A percentile compares a stretch with the other conserved stretches of the same genome.
These are phyloP conservation scores for Atherix ibis DNA, from an alignment of 2,888 invertebrate genomes.

Conservation along the genomic window DNA sequence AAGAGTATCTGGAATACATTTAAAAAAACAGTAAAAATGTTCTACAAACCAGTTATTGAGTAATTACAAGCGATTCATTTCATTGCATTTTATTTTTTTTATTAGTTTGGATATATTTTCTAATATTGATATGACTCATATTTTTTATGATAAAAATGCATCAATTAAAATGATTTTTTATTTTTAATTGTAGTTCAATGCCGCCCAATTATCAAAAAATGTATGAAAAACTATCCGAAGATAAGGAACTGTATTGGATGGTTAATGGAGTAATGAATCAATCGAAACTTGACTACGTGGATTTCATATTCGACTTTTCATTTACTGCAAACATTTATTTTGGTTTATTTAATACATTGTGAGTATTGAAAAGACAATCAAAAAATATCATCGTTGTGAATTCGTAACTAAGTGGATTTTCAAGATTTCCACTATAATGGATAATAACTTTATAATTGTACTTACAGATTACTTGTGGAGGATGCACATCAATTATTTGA, in stretches of 20 bases:
- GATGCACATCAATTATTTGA: slow-evolving; percentile 50
- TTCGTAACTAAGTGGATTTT: too few relatives aligned
- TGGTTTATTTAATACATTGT: slow-evolving; percentile 30
- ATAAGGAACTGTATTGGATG: slow-evolving; percentile 27
- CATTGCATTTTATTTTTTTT: too few relatives aligned
- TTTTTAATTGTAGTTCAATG: too few relatives aligned
- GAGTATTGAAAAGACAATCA: too few relatives aligned
- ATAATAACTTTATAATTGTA: neutral
- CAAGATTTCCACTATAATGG: neutral
- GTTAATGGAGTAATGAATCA: slow-evolving; percentile 27
- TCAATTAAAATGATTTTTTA: too few relatives aligned
- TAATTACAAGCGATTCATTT: too few relatives aligned
- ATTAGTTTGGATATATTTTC: too few relatives aligned
- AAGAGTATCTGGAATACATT: neutral
- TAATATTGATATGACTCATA: too few relatives aligned
- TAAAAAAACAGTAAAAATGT: neutral
- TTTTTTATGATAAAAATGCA: too few relatives aligned
- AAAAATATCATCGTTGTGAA: too few relatives aligned
- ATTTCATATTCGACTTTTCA: slow-evolving; percentile 28
- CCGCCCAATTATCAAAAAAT: slow-evolving; percentile 13
- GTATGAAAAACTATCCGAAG: slow-evolving; percentile 25
- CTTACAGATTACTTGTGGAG: slow-evolving; percentile 34
- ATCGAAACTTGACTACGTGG: slow-evolving; percentile 28
- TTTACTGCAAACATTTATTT: slow-evolving; percentile 30
- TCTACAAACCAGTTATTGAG: neutral